Conservation (phyloP, 1,140 invertebrate genomes). For the Drosophila kohkoa region DNA sequence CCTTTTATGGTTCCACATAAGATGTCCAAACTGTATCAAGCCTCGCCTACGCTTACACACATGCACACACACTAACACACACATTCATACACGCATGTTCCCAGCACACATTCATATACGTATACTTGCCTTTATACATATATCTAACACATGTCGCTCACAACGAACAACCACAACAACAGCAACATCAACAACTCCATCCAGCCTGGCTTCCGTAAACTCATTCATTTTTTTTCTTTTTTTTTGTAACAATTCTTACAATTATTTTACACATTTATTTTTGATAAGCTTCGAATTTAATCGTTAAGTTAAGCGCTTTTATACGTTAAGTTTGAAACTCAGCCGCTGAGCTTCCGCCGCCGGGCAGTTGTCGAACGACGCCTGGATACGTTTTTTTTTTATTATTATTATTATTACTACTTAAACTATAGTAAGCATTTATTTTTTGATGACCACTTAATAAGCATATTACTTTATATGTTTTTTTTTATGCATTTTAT, state of each 20-base stretch:
- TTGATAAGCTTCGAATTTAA: conserved; percentile 20
- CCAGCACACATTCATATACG: conserved; percentile 54
- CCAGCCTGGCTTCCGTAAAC: conserved; percentile 39
- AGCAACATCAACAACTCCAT: conserved; percentile 39
- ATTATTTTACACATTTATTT: conserved; percentile 11
- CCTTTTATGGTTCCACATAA: conserved; percentile 76
- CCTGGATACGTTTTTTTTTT: conserved; percentile 46
- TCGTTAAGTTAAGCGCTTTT: conserved; percentile 17
- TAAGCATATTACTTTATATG: conserved; percentile 44
- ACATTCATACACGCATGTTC: conserved; percentile 29
- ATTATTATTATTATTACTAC: conserved; percentile 20
- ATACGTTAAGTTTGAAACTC: conserved; percentile 61
- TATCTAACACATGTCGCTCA: conserved; percentile 47
- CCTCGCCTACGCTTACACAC: conserved; percentile 36
- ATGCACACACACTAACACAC: conserved; percentile 20
- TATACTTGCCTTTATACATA: conserved; percentile 49
- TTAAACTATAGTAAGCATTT: conserved; percentile 31
- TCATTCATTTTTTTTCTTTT: background rate
- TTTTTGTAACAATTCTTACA: conserved; percentile 20
- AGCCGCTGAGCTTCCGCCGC: conserved; percentile 69
- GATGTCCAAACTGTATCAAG: conserved; percentile 64
- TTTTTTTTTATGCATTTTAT: conserved; percentile 44
- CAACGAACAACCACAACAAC: conserved; percentile 22
- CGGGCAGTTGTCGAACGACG: conserved; percentile 71
- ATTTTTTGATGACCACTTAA: conserved; percentile 48